A percentile compares a stretch with the other conserved stretches of the same genome.
phyloP scores from a whole-genome alignment of 2,888 invertebrate genomes.

The Trissolcus brochymenae region DNA sequence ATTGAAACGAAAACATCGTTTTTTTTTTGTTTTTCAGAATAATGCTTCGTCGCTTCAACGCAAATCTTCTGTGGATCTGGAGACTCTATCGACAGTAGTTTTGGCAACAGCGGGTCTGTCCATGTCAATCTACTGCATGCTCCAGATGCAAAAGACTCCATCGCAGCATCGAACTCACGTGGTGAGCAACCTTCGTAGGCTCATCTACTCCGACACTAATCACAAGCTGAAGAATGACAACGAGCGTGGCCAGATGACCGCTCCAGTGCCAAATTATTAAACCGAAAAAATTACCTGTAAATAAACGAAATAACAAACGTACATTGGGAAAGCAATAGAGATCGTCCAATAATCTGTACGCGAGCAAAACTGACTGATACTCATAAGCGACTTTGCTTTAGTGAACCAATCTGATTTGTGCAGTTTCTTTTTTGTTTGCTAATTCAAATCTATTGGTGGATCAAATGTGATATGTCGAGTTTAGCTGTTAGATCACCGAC shows the following conservation, averaged over 20 bases:
- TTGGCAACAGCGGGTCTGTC: conserved; percentile 71
- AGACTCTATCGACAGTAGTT: conserved; percentile 67
- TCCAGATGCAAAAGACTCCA: conserved; percentile 68
- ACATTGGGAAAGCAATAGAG: conserved; percentile 5
- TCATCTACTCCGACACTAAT: conserved; percentile 24
- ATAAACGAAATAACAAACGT: background rate
- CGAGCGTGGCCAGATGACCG: conserved; percentile 12
- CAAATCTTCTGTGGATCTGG: conserved; percentile 63
- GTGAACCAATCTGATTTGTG: background rate
- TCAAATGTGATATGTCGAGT: conserved; percentile 1
- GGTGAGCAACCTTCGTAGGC: conserved; percentile 44
- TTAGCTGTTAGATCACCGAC: conserved; percentile 16
- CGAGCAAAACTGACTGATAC: conserved; percentile 8
- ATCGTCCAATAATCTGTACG: background rate
- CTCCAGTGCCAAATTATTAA: conserved; percentile 5
- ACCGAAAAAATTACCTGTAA: background rate
- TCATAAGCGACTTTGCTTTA: conserved; percentile 2
- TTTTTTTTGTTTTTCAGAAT: conserved; percentile 53
- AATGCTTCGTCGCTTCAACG: conserved; percentile 61
- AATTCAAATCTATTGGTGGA: conserved; percentile 2
- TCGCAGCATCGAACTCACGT: conserved; percentile 59
- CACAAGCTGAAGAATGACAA: conserved; percentile 20
- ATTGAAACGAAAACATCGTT: background rate
- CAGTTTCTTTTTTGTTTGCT: background rate
- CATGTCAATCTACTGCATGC: conserved; percentile 71